Base-by-base conservation (phyloP, 2,888 invertebrate species). In the Aphidoletes aphidimyza region DNA sequence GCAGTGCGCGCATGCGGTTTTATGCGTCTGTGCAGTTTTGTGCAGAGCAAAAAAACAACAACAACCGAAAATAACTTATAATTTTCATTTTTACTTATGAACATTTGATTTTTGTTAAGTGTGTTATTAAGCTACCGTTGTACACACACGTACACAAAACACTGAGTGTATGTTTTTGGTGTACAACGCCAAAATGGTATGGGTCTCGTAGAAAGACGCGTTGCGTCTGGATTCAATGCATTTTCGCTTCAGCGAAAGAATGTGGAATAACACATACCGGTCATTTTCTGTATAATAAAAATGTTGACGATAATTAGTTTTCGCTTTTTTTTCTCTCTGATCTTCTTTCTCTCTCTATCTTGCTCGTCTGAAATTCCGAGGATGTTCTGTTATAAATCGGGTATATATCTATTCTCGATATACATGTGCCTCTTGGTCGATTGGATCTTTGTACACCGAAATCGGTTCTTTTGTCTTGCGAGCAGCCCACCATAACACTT, bases 111-210 rank as follows among this genome's bases (percentile, higher is more conserved):
- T 69, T 37, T 81, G 81, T 81, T 37, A 81, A 81, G 81, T 81
- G 81, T 81, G 81, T 81, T 81, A 81, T 81, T 81, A 81, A n/a
- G 81, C 81, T 81, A 81, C 81, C 81, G 81, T 81, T 81, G 81
- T 81, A 81, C 81, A 81, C 81, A 81, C 69, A 69, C 17, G 69
- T 69, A 69, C 30, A 54, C 6, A 14, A 54, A n/a, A n/a, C n/a
- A n/a, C n/a, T n/a, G n/a, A n/a, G n/a, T n/a, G n/a, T n/a, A n/a
- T n/a, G n/a, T n/a, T n/a, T n/a, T 3, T 26, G 8, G 30, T 30
- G 69, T n/a, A n/a, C n/a, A n/a, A n/a, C n/a, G n/a, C n/a, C 69
- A 69, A 69, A 69, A 26, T 69, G 34, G 26, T 69, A 11, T n/a
- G 69, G 26, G 36, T 36, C 14, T 36, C 5, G 36, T 6, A 19